Evolutionary conservation across 2,888 invertebrate genomes (phyloP).

Genomic region (Gonocerus acuteangulatus): DNA sequence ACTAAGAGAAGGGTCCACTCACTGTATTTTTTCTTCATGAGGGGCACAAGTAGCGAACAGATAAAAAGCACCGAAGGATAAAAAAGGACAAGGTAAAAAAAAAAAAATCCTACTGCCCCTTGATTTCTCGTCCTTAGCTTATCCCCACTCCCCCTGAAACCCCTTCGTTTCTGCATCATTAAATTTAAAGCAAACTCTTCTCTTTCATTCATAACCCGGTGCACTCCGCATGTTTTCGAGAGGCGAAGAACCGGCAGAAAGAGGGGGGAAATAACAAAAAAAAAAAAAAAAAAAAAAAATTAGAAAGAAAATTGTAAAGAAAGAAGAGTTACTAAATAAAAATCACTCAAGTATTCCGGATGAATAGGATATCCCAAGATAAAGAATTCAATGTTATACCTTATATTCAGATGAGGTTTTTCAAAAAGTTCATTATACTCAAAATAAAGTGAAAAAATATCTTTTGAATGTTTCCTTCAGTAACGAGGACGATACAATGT

Average conservation of each 20-base stretch:
- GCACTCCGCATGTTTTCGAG: neutral
- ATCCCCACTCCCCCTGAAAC: neutral
- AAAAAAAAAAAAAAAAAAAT: too few species aligned
- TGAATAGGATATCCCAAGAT: neutral
- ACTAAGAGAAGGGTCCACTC: too few species aligned
- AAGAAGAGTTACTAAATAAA: neutral
- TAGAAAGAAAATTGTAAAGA: too few species aligned
- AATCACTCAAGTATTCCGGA: neutral
- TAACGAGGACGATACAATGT: too few species aligned
- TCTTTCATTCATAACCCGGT: neutral
- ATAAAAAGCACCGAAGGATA: neutral
- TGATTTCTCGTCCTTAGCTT: constrained; percentile 7
- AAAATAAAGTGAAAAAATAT: too few species aligned
- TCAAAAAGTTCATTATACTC: too few species aligned
- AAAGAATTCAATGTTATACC: neutral
- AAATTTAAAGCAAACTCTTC: constrained; percentile 15
- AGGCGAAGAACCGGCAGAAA: neutral
- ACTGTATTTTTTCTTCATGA: too few species aligned
- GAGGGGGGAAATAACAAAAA: neutral
- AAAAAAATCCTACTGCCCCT: neutral
- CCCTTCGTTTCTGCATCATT: constrained; percentile 20
- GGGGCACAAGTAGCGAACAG: too few species aligned
- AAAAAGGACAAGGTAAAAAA: neutral
- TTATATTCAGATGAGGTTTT: neutral
- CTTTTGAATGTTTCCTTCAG: too few species aligned